Conservation (phyloP, 2,888 invertebrate genomes). For the Adelphocoris suturalis region DNA sequence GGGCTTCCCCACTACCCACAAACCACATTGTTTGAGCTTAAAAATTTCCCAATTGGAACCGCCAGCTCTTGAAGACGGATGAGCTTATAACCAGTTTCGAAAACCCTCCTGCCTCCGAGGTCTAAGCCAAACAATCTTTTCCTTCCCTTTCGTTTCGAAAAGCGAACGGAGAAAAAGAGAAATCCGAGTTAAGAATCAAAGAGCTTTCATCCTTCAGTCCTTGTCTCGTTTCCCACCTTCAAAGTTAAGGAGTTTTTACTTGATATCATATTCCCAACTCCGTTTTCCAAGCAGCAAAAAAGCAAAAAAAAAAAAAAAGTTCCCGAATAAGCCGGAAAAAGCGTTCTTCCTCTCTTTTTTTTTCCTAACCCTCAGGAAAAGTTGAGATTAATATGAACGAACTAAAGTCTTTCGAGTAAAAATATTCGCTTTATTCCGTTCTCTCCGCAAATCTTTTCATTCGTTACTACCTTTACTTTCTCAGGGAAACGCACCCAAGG, state of each 20-base stretch:
- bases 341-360: not conserved
- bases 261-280: slow-evolving; percentile 58
- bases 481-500: not conserved
- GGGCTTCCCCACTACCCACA: not conserved
- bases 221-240: slow-evolving; percentile 53
- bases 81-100: slow-evolving; percentile 20
- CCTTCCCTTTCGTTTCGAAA: not conserved
- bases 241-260: slow-evolving; percentile 38
- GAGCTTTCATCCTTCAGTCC: slow-evolving; percentile 53
- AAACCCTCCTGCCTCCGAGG: not conserved
- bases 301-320: slow-evolving; percentile 36
- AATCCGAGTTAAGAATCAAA: slow-evolving; percentile 55
- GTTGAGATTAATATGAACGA: slow-evolving; percentile 65
- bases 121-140: slow-evolving; percentile 13
- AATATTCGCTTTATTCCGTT: slow-evolving; percentile 11
- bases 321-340: slow-evolving; percentile 55
- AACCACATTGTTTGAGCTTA: not conserved
- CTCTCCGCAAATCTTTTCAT: slow-evolving; percentile 27
- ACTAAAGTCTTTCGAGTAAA: slow-evolving; percentile 24
- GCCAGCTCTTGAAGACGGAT: not conserved
- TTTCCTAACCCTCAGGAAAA: slow-evolving; percentile 43
- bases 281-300: slow-evolving; percentile 43
- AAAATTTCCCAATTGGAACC: not conserved
- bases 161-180: not conserved
- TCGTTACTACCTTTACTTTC: not conserved